Evolutionary conservation across 2,888 invertebrate species (phyloP), one percentile per base, ranked within the genome.

Genomic region (Lochmaea capreae): DNA sequence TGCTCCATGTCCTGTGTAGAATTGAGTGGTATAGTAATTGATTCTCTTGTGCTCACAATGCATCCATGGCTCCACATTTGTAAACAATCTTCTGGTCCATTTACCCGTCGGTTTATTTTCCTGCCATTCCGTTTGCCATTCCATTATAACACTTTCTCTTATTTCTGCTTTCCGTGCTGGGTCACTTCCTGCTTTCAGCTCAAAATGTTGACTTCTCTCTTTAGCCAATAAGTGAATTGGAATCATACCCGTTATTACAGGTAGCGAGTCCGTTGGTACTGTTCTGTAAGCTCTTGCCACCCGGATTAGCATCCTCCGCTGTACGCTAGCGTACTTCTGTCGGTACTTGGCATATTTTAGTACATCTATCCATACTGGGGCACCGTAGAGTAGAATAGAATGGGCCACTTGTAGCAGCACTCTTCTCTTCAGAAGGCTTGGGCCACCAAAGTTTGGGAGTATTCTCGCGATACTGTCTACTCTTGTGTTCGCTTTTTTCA

Each of bases 211-310:
- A 11, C 42, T 42, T 11, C 42, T 42, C 42, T 42, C 42, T 42
- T 42, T 42, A 11, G 42, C 42, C 42, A 42, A 2, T 42, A 42
- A 11, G 3, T 42, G 42, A 42, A 10, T 42, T 42, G 42, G 42
- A 42, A 42, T 42, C 42, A 42, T 1, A 42, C 42, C 54, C 54
- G 54, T 54, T 54, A 54, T 16, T 16, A 54, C n/a, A 6, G n/a
- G n/a, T 54, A n/a, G 2, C n/a, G 12, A 14, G 14, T 54, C 54
- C n/a, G n/a, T 16, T 6, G 54, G 16, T 14, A n/a, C 12, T 8
- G 14, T 54, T 54, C 54, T 54, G 54, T 54, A 54, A 16, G 54
- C 54, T 57, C 8, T 22, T 22, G 57, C 57, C 12, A 57, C 57
- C 18, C 57, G n/a, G 18, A 57, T 57, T 10, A 57, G 57, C 57